A percentile compares a stretch with the other conserved stretches of the same genome.
These are phyloP conservation scores for Malurus melanocephalus DNA, from an alignment of 2,113 vertebrate species.

Conservation along the genomic window DNA sequence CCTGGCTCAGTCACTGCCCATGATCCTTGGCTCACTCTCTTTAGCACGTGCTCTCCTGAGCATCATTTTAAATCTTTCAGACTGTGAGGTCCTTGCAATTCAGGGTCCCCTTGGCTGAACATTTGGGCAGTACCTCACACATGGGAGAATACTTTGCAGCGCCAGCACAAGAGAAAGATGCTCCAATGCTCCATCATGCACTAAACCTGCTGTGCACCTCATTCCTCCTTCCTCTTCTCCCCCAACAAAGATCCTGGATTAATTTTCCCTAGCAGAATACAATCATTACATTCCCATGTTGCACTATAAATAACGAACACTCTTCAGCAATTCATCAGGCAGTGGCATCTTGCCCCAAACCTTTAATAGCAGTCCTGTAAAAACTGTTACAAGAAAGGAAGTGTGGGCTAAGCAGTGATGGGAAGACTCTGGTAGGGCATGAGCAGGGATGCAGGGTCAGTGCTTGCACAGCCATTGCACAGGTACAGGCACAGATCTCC, in stretches of 20 bases:
- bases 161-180: background rate
- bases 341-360: background rate
- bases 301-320: background rate
- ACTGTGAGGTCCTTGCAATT: rapidly evolving
- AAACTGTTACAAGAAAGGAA: background rate
- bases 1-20: background rate
- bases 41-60: background rate
- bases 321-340: background rate
- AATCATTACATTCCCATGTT: background rate
- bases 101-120: background rate
- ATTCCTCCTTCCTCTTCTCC: background rate
- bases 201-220: background rate
- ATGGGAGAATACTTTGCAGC: background rate
- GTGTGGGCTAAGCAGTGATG: background rate
- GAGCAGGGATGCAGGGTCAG: background rate
- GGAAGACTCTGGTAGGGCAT: background rate
- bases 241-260: rapidly evolving
- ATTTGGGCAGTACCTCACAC: background rate
- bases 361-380: background rate
- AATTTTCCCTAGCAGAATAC: background rate
- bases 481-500: background rate
- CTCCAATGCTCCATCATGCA: too few relatives aligned
- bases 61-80: background rate
- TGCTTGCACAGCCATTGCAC: background rate
- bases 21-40: background rate